Evolutionary conservation across 1,140 invertebrate species (phyloP), one percentile per base, ranked within the genome.

Genomic region (Saxidomus purpurata): DNA sequence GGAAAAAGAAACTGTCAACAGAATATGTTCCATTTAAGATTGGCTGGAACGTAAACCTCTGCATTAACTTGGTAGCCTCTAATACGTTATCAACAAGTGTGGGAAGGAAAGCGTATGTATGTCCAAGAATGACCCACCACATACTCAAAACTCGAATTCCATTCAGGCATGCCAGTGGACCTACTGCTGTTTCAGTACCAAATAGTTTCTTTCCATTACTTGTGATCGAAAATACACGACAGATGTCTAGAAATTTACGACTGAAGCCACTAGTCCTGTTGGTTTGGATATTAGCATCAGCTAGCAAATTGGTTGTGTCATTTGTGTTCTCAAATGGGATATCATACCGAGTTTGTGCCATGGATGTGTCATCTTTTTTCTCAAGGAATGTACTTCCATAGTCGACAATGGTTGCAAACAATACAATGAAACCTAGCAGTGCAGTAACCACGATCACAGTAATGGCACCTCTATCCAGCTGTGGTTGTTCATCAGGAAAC

Each of bases 301-400:
- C 38, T 43, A 63, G 6, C 4, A 63, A 43, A 9, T 25, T 34
- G 25, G 36, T 55, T 13, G 55, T 25, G n/a, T 52, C 1, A 17
- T 81, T 89, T 98, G 59, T 19, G 25, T 28, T 59, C 28, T 71
- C 43, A 31, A 67, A 19, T 25, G n/a, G 22, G 25, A 40, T 47
- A 17, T 55, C 34, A 49, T 49, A 25, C 52, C 67, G 8, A 36
- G 22, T 19, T 11, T 85, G 22, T n/a, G n/a, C n/a, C 43, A 15
- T 71, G 9, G 2, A 15, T 4, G 2, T 15, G 28, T 25, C 98
- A 94, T 98, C 98, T n/a, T n/a, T n/a, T 19, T 40, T 25, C 0
- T 36, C 34, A 49, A 28, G 49, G 15, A 22, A 1, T 43, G 19
- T 31, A 19, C 1, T 47, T 40, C 31, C 25, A 38, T 40, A 38